phyloP scores from a whole-genome alignment of 2,888 invertebrate genomes.

The Smittia sp. region DNA sequence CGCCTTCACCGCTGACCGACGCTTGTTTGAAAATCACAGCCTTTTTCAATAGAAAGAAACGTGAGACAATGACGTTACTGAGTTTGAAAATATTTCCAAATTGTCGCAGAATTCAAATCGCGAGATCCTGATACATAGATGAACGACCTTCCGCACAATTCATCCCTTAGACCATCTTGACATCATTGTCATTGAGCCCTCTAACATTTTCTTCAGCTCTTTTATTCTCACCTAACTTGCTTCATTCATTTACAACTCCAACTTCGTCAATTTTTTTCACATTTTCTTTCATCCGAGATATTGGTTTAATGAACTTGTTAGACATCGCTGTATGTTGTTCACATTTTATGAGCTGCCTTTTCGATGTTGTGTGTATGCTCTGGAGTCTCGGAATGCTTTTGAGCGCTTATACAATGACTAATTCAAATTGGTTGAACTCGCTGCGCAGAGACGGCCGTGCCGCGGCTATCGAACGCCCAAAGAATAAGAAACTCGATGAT shows the following conservation, averaged over 20 bases:
- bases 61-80: background rate
- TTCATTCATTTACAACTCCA: constrained; percentile 8
- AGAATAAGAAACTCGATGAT: constrained; percentile 11
- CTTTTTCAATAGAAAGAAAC: no score
- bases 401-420: constrained; percentile 35
- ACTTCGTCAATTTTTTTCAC: constrained; percentile 17
- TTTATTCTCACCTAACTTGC: background rate
- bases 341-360: constrained; percentile 22
- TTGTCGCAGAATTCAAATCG: no score
- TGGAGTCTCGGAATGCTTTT: constrained; percentile 4
- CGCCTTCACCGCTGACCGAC: background rate
- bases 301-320: constrained; percentile 41
- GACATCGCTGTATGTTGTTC: constrained; percentile 22
- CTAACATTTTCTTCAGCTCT: background rate
- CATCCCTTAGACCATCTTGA: no score
- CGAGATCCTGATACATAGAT: no score
- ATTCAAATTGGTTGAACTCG: constrained; percentile 36
- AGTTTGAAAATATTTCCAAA: background rate
- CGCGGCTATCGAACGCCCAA: background rate
- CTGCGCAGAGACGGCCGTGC: background rate
- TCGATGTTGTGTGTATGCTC: background rate
- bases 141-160: no score
- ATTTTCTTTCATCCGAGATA: constrained; percentile 15
- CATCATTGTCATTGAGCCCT: background rate
- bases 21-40: background rate